These are phyloP conservation scores for Sebastes itinus DNA, from an alignment of 2,797 vertebrate species.

Conservation along the genomic window DNA sequence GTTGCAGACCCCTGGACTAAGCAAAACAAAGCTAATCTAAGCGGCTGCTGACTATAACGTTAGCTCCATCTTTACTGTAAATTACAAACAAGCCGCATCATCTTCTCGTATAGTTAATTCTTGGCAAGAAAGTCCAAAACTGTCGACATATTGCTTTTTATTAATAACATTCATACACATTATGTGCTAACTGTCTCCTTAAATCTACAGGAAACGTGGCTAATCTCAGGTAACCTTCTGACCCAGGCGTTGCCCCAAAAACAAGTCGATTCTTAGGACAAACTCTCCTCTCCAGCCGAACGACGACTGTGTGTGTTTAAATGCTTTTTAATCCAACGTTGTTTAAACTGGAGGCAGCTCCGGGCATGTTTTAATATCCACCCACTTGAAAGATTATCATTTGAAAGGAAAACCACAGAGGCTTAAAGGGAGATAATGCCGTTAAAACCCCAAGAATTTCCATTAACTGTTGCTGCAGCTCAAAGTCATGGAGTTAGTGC, in stretches of 20 bases:
- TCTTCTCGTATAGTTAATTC: background rate
- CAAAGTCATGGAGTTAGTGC: background rate
- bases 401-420: background rate
- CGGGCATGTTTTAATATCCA: conserved; percentile 10
- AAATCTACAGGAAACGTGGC: background rate
- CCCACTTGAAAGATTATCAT: background rate
- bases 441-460: background rate
- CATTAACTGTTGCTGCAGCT: background rate
- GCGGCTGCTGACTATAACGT: background rate
- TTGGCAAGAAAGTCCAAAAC: background rate
- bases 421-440: background rate
- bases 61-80: background rate
- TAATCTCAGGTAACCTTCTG: background rate
- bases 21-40: background rate
- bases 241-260: background rate
- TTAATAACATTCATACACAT: background rate
- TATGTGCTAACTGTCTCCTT: background rate
- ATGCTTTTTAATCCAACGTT: background rate
- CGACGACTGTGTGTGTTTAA: background rate
- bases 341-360: background rate
- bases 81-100: background rate
- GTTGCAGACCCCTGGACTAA: background rate
- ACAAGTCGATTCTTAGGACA: background rate
- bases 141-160: background rate
- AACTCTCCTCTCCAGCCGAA: background rate